Evolutionary conservation across 1,140 invertebrate genomes (phyloP), one percentile per base, ranked within the genome.

Genomic region (Formica exsecta): DNA sequence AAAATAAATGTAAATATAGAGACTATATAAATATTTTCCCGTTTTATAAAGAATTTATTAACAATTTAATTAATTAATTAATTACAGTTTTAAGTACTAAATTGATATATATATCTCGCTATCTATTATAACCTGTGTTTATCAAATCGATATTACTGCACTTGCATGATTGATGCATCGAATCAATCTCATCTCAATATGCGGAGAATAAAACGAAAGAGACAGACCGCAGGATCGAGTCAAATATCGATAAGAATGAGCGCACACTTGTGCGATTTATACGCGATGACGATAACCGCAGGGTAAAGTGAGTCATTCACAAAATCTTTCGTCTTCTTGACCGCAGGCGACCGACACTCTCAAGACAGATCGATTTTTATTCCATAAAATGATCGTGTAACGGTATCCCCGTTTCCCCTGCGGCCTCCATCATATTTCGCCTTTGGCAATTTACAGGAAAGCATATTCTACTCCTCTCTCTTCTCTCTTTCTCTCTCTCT

Each of bases 291-390:
- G 3, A 70, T 80, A 70, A 80, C 76, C 32, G 48, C 64, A 38
- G 64, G 64, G 48, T 32, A 38, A 68, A 70, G 22, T 80, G 77
- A 80, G 65, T 80, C 48, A 80, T 57, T 80, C 65, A 65, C 64
- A 51, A 66, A 85, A 66, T 61, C n/a, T 16, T 11, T 9, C 54
- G 48, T 4, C 22, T 74, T 54, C n/a, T 44, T 29, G 68, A 36
- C 68, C 59, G 61, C 66, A 8, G 61, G 29, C 44, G 32, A 36
- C 66, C 41, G 75, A 64, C 61, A 36, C 16, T 61, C 13, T 74
- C 57, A 59, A 88, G 59, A 79, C 73, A 62, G 75, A 86, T 76
- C 76, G 76, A 88, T 88, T 75, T 86, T 88, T 81, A 86, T 80
- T 54, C 59, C 70, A 29, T n/a, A 38, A 48, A 77, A 61, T 70